A percentile compares a stretch with the other conserved stretches of the same genome.
These are phyloP conservation scores for Apodemia hepburni DNA, from an alignment of 2,888 invertebrate species.

Conservation along the genomic window DNA sequence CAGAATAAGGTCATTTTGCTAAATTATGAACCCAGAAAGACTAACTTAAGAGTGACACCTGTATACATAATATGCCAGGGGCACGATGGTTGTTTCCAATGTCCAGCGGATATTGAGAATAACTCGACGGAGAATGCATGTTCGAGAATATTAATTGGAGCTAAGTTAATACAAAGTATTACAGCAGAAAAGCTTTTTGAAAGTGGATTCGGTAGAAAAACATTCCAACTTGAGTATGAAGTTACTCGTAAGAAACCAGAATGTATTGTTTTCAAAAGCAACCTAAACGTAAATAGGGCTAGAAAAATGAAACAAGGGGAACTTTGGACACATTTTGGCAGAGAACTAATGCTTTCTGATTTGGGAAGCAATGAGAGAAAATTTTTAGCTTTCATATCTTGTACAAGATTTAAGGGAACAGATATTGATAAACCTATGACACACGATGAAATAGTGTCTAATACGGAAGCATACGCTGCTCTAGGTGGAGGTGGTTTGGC, in stretches of 20 bases:
- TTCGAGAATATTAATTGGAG: slow-evolving; percentile 86
- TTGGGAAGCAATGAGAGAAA: slow-evolving; percentile 85
- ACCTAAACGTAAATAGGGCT: slow-evolving; percentile 84
- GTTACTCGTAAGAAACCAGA: slow-evolving; percentile 77
- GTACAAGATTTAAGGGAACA: slow-evolving; percentile 87
- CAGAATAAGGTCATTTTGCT: slow-evolving; percentile 67
- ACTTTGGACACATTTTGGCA: slow-evolving; percentile 91
- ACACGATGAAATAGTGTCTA: slow-evolving; percentile 84
- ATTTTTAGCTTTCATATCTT: slow-evolving; percentile 93
- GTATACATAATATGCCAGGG: slow-evolving; percentile 91
- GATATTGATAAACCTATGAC: slow-evolving; percentile 81
- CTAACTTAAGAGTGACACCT: slow-evolving; percentile 85
- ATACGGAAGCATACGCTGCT: slow-evolving; percentile 92
- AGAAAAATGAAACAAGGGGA: slow-evolving; percentile 87
- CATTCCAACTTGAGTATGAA: slow-evolving; percentile 88
- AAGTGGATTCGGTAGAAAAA: slow-evolving; percentile 87
- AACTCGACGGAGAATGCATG: slow-evolving; percentile 85
- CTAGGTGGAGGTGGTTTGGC: slow-evolving; percentile 96
- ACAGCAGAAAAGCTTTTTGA: slow-evolving; percentile 93
- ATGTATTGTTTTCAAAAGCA: slow-evolving; percentile 88
- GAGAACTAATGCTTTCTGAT: slow-evolving; percentile 88
- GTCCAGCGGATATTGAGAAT: slow-evolving; percentile 81
- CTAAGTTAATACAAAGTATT: slow-evolving; percentile 91
- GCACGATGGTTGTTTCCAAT: slow-evolving; percentile 89
- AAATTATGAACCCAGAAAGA: slow-evolving; percentile 79